Conservation (phyloP, 2,888 invertebrate species). For the Parelbella ahira region DNA sequence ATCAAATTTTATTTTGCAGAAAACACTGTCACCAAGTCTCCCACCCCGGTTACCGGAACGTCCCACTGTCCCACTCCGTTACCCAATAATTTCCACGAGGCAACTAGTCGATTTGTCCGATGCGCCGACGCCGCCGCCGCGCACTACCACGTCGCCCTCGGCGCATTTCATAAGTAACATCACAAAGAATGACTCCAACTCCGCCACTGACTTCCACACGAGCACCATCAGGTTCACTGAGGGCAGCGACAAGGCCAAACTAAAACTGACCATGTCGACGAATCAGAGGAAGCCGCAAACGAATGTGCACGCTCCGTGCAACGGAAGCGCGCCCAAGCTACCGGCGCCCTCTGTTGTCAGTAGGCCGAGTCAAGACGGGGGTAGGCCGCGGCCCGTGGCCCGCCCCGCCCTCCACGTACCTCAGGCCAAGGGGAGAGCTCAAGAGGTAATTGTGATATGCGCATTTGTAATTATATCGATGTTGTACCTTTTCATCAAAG, state of each 20-base stretch:
- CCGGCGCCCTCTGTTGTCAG: constrained; percentile 37
- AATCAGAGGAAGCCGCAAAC: constrained; percentile 52
- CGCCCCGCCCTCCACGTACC: constrained; percentile 32
- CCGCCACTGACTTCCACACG: constrained; percentile 60
- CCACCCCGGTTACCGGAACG: constrained; percentile 73
- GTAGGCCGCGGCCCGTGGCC: constrained; percentile 29
- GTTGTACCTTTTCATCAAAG: constrained; percentile 51
- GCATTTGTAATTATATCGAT: constrained; percentile 64
- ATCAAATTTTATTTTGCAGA: constrained; percentile 73
- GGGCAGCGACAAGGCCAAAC: constrained; percentile 60
- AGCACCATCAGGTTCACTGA: constrained; percentile 71
- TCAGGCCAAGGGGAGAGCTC: constrained; percentile 45
- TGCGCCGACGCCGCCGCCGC: constrained; percentile 67
- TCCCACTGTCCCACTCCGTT: constrained; percentile 64
- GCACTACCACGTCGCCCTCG: constrained; percentile 44
- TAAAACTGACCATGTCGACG: constrained; percentile 62
- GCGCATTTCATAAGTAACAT: constrained; percentile 68
- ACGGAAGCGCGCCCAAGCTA: constrained; percentile 41
- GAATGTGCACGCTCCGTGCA: constrained; percentile 37
- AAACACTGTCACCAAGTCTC: constrained; percentile 66
- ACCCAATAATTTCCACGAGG: constrained; percentile 70
- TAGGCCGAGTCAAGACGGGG: constrained; percentile 34
- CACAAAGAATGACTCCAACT: constrained; percentile 54
- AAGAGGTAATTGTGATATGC: constrained; percentile 73
- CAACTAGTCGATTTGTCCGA: constrained; percentile 68